Evolutionary conservation across 2,797 vertebrate genomes (phyloP).

Genomic region (Sebastes iracundus): DNA sequence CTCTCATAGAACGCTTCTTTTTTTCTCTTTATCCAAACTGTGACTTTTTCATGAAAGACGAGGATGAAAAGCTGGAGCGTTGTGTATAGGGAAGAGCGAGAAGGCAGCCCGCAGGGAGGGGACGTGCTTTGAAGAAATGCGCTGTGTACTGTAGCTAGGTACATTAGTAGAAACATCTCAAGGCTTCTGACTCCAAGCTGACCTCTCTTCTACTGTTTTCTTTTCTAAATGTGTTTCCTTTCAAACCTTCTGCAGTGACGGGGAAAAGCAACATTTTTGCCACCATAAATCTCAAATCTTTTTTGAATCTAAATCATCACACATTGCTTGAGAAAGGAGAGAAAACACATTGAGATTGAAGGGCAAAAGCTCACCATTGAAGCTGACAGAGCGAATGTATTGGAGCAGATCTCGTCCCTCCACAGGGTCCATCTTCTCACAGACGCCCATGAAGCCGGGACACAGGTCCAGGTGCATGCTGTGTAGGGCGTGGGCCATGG

Average conservation of each 20-base stretch:
- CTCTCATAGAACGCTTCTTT: constrained; percentile 71
- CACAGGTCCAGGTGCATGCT: constrained; percentile 89
- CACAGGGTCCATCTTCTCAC: constrained; percentile 89
- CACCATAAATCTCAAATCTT: background rate
- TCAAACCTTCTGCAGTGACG: constrained; percentile 6
- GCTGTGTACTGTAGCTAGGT: constrained; percentile 47
- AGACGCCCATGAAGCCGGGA: constrained; percentile 84
- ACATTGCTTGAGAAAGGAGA: too few relatives aligned
- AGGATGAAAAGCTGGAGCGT: constrained; percentile 62
- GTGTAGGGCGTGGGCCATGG: constrained; percentile 91
- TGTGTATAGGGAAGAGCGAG: constrained; percentile 52
- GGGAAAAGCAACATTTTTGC: background rate
- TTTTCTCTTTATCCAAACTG: constrained; percentile 45
- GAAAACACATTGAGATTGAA: background rate
- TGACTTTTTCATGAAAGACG: constrained; percentile 63
- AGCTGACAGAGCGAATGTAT: constrained; percentile 87
- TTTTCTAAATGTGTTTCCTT: constrained; percentile 18
- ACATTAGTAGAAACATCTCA: constrained; percentile 71
- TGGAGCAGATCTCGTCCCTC: constrained; percentile 86
- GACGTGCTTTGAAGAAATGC: constrained; percentile 59
- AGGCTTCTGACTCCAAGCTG: constrained; percentile 48
- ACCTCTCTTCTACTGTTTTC: constrained; percentile 40
- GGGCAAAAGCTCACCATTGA: constrained; percentile 86
- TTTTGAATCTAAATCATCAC: too few relatives aligned
- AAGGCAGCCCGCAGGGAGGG: constrained; percentile 60